Percentiles rank a stretch among this genome's conserved stretches.
Evolutionary conservation across 1,140 invertebrate genomes (phyloP).

Genomic region (Hydropsyche tenuis): DNA sequence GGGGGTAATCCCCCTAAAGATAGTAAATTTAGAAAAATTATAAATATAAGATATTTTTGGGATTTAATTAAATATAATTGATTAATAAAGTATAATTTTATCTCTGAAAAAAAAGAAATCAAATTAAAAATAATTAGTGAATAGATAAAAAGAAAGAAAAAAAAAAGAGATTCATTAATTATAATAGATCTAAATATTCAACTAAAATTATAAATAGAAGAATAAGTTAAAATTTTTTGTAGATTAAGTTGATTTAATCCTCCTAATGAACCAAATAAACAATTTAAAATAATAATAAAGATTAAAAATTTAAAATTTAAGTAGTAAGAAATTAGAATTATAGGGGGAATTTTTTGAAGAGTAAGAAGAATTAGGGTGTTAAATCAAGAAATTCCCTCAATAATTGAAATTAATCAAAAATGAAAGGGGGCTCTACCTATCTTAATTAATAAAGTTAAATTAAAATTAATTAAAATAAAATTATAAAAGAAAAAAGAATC

Average conservation of each 20-base stretch:
- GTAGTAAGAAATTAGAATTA: slow-evolving; percentile 57
- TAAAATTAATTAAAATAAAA: no score
- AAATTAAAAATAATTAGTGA: slow-evolving; percentile 55
- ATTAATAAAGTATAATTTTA: slow-evolving; percentile 59
- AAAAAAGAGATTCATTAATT: slow-evolving; percentile 57
- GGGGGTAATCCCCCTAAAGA: slow-evolving; percentile 63
- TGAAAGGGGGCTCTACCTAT: no score
- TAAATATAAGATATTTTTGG: slow-evolving; percentile 56
- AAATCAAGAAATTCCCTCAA: slow-evolving; percentile 57
- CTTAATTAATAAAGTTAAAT: no score
- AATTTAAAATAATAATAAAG: slow-evolving; percentile 56
- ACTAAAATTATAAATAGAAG: slow-evolving; percentile 64
- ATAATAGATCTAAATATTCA: slow-evolving; percentile 59
- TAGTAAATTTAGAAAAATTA: slow-evolving; percentile 60
- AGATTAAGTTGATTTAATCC: slow-evolving; percentile 61
- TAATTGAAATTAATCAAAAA: slow-evolving; percentile 62
- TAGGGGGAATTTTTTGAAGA: slow-evolving; percentile 64
- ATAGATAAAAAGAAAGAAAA: slow-evolving; percentile 59
- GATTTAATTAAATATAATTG: slow-evolving; percentile 57
- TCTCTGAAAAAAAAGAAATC: slow-evolving; percentile 56
- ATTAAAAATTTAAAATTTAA: slow-evolving; percentile 54
- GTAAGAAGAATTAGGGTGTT: slow-evolving; percentile 60
- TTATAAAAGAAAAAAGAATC: no score
- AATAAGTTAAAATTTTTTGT: slow-evolving; percentile 62
- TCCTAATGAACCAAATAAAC: slow-evolving; percentile 54